Percentiles rank a stretch among this genome's conserved stretches.
phyloP scores from a whole-genome alignment of 2,888 invertebrate genomes.

The Scaptomyza polygonia region DNA sequence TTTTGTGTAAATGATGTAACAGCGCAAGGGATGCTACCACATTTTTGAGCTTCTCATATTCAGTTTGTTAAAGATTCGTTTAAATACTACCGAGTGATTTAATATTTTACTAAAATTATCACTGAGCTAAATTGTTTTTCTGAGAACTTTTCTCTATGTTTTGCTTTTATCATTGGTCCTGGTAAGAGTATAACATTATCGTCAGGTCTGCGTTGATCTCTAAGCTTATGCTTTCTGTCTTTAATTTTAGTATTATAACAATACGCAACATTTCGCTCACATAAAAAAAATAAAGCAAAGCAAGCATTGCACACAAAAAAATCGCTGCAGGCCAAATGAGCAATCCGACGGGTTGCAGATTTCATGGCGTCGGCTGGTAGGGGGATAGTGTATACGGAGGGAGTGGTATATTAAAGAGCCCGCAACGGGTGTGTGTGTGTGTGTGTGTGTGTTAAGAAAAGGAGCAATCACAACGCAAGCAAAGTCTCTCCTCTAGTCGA shows the following conservation, averaged over 20 bases:
- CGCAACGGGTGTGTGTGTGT: conserved; percentile 23
- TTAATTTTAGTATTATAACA: conserved; percentile 54
- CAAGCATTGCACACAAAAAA: conserved; percentile 38
- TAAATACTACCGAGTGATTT: background rate
- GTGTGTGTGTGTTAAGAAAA: conserved; percentile 31
- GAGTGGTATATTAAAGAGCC: conserved; percentile 52
- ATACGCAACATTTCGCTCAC: conserved; percentile 47
- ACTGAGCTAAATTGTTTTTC: too few relatives aligned
- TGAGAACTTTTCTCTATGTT: too few relatives aligned
- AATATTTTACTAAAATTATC: too few relatives aligned
- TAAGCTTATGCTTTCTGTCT: conserved; percentile 5
- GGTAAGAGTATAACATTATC: background rate
- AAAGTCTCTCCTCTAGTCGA: conserved; percentile 7
- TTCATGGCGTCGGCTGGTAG: background rate
- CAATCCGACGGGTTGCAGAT: conserved; percentile 40
- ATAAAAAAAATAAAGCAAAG: too few relatives aligned
- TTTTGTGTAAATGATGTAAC: background rate
- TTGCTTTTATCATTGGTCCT: background rate
- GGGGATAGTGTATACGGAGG: too few relatives aligned
- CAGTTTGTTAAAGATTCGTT: background rate
- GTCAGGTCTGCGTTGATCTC: too few relatives aligned
- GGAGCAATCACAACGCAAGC: conserved; percentile 58
- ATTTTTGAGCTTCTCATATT: background rate
- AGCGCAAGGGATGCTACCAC: too few relatives aligned
- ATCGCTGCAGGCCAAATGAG: conserved; percentile 67